These are phyloP conservation scores for Cremastinae sp. DNA, from an alignment of 2,888 invertebrate species.

Conservation along the genomic window DNA sequence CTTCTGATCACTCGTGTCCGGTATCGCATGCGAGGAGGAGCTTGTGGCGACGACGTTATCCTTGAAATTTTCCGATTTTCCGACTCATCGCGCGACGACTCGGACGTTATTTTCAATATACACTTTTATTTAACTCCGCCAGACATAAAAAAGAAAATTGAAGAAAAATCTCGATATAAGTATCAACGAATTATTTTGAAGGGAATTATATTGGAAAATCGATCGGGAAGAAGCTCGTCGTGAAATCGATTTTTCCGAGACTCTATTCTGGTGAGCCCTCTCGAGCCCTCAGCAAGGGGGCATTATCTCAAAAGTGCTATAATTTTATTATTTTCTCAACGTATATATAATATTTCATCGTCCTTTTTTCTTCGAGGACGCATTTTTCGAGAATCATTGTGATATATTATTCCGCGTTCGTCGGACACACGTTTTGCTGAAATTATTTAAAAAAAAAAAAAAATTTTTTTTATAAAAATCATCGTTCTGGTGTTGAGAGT, in stretches of 20 bases:
- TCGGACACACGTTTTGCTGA: not conserved
- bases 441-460: not conserved
- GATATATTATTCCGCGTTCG: too few relatives aligned
- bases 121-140: too few relatives aligned
- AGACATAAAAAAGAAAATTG: not conserved
- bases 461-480: not conserved
- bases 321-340: not conserved
- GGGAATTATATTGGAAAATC: not conserved
- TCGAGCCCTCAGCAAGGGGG: conserved; percentile 54
- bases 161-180: not conserved
- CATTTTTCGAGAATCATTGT: too few relatives aligned
- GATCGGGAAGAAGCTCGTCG: conserved; percentile 17
- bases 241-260: conserved; percentile 22
- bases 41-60: conserved; percentile 40
- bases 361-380: not conserved
- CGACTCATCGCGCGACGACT: too few relatives aligned
- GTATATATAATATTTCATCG: too few relatives aligned
- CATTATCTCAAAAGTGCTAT: conserved; percentile 20
- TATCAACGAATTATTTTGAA: not conserved
- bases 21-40: conserved; percentile 70
- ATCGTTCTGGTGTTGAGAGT: conserved; percentile 17
- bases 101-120: too few relatives aligned
- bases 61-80: not conserved
- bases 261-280: conserved; percentile 35
- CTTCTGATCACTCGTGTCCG: conserved; percentile 73